phyloP scores from a whole-genome alignment of 2,888 invertebrate species.

The Erebia epiphron region DNA sequence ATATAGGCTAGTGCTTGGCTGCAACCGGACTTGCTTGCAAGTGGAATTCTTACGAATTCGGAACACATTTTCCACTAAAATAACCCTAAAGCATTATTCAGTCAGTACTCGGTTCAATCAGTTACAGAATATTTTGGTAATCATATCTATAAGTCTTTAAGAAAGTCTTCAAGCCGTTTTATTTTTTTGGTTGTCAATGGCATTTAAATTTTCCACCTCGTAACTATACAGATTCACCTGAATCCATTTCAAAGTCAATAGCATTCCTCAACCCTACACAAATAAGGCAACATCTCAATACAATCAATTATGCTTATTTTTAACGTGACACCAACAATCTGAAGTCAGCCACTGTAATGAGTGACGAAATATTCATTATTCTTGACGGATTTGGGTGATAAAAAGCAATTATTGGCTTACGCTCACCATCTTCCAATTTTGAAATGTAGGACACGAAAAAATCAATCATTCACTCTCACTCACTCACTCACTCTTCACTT shows the following conservation, averaged over 20 bases:
- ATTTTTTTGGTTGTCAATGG: neutral
- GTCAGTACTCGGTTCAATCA: too few relatives aligned
- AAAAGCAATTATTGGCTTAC: slow-evolving; percentile 28
- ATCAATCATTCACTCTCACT: neutral
- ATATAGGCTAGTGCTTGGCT: too few relatives aligned
- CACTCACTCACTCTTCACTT: too few relatives aligned
- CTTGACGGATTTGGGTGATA: slow-evolving; percentile 27
- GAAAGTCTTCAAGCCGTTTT: too few relatives aligned
- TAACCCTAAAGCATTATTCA: too few relatives aligned
- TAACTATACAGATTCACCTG: neutral
- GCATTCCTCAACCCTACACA: slow-evolving; percentile 1
- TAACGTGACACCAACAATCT: slow-evolving; percentile 18
- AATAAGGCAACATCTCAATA: slow-evolving; percentile 20
- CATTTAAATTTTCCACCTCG: neutral
- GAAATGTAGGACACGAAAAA: neutral
- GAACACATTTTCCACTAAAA: too few relatives aligned
- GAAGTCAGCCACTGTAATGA: slow-evolving; percentile 19
- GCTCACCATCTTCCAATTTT: neutral
- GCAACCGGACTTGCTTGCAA: too few relatives aligned
- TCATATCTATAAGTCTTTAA: too few relatives aligned
- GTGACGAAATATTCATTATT: slow-evolving; percentile 32
- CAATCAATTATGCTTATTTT: slow-evolving; percentile 28
- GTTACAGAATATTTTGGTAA: too few relatives aligned
- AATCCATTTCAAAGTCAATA: slow-evolving; percentile 15
- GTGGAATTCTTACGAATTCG: too few relatives aligned